Percentiles rank a stretch among this genome's conserved stretches.
Conservation (phyloP, 2,113 vertebrate species). For the Atlantisia rogersi region DNA sequence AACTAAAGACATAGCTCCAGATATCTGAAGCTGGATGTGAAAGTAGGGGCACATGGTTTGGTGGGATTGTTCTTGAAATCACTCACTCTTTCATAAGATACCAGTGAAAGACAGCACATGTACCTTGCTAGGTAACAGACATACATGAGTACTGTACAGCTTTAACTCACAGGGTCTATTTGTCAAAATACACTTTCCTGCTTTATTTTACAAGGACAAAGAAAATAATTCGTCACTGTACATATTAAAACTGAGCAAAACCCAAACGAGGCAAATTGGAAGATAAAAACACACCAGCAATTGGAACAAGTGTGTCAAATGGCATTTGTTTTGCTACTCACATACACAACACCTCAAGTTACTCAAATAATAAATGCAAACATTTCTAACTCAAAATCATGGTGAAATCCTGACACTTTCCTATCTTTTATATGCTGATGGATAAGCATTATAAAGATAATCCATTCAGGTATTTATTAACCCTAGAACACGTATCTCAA, state of each 20-base stretch:
- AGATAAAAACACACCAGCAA: neutral
- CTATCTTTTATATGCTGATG: neutral
- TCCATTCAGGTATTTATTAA: neutral
- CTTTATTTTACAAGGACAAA: neutral
- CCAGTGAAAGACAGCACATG: neutral
- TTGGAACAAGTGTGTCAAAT: neutral
- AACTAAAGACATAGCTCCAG: neutral
- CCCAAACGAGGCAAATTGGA: neutral
- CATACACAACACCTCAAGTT: neutral
- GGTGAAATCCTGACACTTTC: neutral
- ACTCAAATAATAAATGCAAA: neutral
- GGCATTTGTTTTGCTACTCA: neutral
- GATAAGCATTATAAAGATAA: neutral
- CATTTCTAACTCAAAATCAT: neutral
- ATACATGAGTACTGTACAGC: accelerated
- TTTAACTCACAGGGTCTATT: neutral
- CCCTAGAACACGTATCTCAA: neutral
- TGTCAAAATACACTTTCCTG: neutral
- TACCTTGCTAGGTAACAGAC: neutral
- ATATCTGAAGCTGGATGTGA: neutral
- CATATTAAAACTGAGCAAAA: neutral
- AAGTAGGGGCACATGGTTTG: neutral
- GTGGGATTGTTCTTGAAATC: neutral
- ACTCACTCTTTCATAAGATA: neutral
- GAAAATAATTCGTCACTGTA: neutral